phyloP scores from a whole-genome alignment of 2,113 vertebrate species.

The Anoplopoma fimbria region DNA sequence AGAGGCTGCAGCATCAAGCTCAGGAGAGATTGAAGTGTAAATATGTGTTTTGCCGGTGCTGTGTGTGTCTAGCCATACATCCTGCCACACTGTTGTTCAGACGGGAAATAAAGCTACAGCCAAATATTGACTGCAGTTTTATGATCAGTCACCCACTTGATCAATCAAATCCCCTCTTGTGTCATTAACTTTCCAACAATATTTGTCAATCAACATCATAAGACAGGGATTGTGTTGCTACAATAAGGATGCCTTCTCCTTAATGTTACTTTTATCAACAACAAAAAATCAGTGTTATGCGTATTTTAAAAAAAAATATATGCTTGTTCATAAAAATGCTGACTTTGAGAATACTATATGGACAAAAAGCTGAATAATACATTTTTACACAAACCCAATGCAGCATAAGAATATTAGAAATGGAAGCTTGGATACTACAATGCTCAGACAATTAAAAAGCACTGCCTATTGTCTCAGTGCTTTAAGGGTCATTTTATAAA shows the following conservation, averaged over 20 bases:
- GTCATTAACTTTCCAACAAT: conserved; percentile 79
- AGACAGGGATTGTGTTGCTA: conserved; percentile 34
- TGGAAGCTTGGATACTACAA: background rate
- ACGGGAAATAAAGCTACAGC: conserved; percentile 68
- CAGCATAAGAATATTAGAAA: background rate
- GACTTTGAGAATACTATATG: background rate
- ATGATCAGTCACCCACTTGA: conserved; percentile 81
- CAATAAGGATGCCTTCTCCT: background rate
- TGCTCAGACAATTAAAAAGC: background rate
- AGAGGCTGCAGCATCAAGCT: conserved; percentile 56
- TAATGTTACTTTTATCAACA: conserved; percentile 11
- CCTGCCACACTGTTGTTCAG: conserved; percentile 51
- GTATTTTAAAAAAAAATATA: background rate
- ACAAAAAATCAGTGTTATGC: background rate
- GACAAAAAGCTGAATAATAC: background rate
- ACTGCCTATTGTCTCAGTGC: background rate
- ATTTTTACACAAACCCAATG: background rate
- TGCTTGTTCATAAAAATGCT: background rate
- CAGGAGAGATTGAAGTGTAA: conserved; percentile 60
- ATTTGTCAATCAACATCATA: conserved; percentile 78
- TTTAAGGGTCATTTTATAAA: background rate
- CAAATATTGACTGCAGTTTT: conserved; percentile 79
- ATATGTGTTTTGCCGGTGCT: conserved; percentile 71
- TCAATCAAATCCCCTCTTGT: conserved; percentile 81
- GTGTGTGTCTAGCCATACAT: conserved; percentile 57